Evolutionary conservation across 2,113 vertebrate genomes (phyloP), one percentile per base, ranked within the genome.

Genomic region (Neomonachus schauinslandi): DNA sequence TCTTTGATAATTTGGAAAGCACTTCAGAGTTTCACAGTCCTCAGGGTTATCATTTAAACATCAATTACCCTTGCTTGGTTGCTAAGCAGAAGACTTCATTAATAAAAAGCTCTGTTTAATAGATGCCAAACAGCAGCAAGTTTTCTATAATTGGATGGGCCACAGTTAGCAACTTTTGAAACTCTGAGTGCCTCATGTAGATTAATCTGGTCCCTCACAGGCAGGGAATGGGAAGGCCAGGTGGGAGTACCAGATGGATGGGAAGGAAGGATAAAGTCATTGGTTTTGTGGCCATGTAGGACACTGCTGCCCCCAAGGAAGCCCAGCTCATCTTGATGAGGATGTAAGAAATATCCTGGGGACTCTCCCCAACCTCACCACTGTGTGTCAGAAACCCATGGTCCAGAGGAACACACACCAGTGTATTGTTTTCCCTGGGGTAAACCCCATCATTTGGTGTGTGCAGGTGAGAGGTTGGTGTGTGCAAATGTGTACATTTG

Each of bases 41-140:
- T 95, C 67, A 11, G 80, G 74, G 74, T 96, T 97, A 95, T 94
- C 93, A 96, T 90, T 97, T 94, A 89, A 96, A 92, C 79, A 97
- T 96, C 57, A 89, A 79, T 96, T 97, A 94, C 82, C 72, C 55
- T 95, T 71, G 36, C 74, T 69, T 65, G 77, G 86, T 96, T 97
- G 92, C 96, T 86, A 94, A 97, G 94, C 36, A 97, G 65, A 96
- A 96, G 87, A 87, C 59, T 94, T 94, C 83, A 90, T 95, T 95
- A 94, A 82, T n/a, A 33, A 67, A 93, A 72, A 96, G 9, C 67
- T 89, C 77, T 83, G 53, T 46, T 89, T 94, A 95, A 94, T 49
- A 95, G 74, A 74, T 67, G 59, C 46, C 83, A 95, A 85, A 51
- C 14, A 26, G 42, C n/a, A 72, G 22, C 46, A 57, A 24, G 22